A percentile compares a stretch with the other conserved stretches of the same genome.
phyloP scores from a whole-genome alignment of 2,888 invertebrate species.

The Drosophila peninsularis region DNA sequence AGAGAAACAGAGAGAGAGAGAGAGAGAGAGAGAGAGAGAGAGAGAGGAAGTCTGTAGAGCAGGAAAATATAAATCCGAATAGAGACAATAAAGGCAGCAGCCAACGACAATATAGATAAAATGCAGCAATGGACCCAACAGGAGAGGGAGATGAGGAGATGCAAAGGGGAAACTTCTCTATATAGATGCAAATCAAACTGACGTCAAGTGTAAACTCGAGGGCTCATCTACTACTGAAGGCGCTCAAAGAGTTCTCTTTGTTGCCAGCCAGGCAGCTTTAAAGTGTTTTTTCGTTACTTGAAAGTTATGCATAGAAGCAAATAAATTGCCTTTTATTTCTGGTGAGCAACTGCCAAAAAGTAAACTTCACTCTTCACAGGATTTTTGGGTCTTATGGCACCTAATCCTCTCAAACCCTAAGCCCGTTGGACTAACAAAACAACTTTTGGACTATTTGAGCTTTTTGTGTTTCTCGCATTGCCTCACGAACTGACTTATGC shows the following conservation, averaged over 20 bases:
- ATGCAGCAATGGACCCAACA: not conserved
- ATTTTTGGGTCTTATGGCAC: slow-evolving; percentile 16
- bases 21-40: not conserved
- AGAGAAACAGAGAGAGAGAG: not conserved
- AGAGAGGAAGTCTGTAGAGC: not conserved
- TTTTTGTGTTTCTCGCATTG: slow-evolving; percentile 33
- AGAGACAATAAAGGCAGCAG: slow-evolving; percentile 31
- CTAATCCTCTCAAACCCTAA: not conserved
- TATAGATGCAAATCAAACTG: slow-evolving; percentile 32
- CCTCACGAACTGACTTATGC: slow-evolving; percentile 72
- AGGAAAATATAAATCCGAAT: slow-evolving; percentile 10
- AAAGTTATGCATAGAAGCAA: slow-evolving; percentile 34
- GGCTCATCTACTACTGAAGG: not conserved
- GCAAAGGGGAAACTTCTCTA: slow-evolving; percentile 1
- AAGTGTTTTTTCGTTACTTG: slow-evolving; percentile 14
- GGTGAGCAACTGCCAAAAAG: slow-evolving; percentile 44
- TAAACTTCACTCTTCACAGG: slow-evolving; percentile 20
- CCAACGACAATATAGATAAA: slow-evolving; percentile 44
- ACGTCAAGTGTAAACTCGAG: slow-evolving; percentile 8
- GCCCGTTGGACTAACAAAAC: slow-evolving; percentile 35
- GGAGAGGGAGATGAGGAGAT: not conserved
- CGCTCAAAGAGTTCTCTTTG: slow-evolving; percentile 11
- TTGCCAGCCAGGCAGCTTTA: slow-evolving; percentile 3
- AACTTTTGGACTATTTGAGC: slow-evolving; percentile 37
- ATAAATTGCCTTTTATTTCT: slow-evolving; percentile 57